Evolutionary conservation across 2,888 invertebrate genomes (phyloP), one percentile per base, ranked within the genome.

Genomic region (Drosophila parthenogenetica): DNA sequence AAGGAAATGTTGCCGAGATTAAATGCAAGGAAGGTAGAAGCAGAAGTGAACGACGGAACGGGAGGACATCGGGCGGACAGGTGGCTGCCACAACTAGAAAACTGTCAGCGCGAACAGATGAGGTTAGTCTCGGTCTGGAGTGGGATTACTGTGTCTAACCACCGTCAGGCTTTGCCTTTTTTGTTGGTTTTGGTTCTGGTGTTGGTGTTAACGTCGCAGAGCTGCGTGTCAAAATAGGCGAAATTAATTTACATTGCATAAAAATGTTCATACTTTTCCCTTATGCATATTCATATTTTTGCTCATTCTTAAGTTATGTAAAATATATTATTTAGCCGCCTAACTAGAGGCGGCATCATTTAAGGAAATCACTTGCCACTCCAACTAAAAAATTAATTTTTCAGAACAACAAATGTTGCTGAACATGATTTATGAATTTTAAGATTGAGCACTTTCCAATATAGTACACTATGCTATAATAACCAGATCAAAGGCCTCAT

Each of bases 1-100:
- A 87, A 89, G 89, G 84, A 84, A 84, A 84, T 73, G 83, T 70
- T 83, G 78, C 51, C 78, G 78, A 84, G 83, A 84, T 84, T 84
- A 84, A 84, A 84, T 84, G 80, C 42, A 16, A 2, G 22, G 50
- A 13, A 13, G 39, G 46, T 5, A 10, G 2, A 11, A 14, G 11
- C 7, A 37, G 13, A 0, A n/a, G 10, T 2, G 14, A 2, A 7
- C 25, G 8, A 5, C 5, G 32, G 8, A 35, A 35, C 35, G 3
- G 13, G 10, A 11, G 19, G 13, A 3, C 35, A 35, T 13, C 35
- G 35, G 29, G 29, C 35, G 35, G 13, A n/a, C 22, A 45, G 45
- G 45, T 55, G 35, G 25, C 48, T n/a, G 19, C 39, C 19, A 35
- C 22, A 49, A 45, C 49, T 46, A 35, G 37, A 57, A 66, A 42